Base-by-base conservation (phyloP, 1,140 invertebrate genomes). In the Pseudachorutes palmiensis region DNA sequence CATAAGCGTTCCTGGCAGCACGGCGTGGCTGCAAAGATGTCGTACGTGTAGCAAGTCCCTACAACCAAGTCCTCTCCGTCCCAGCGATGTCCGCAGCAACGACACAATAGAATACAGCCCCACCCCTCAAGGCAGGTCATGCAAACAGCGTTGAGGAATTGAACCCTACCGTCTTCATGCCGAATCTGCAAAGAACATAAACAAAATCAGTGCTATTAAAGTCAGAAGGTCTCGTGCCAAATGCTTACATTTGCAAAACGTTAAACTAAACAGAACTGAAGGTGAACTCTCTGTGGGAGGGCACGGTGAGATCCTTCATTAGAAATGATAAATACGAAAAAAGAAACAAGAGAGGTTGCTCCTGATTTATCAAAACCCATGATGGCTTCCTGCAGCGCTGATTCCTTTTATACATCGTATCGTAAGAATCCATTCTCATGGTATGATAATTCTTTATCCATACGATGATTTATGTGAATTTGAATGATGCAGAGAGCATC, bases 11-110 rank as follows among this genome's bases (percentile, higher is more conserved):
- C 91, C 76, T 88, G 84, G 81, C 94, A 98, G 77, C 95, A 98
- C 19, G 93, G 92, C 81, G 89, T 92, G 57, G 94, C 93, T 76
- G 94, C 94, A 79, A 98, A 97, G 69, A 98, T 92, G 79, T 98
- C 94, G 76, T 96, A 98, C 55, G 92, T 91, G 79, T 98, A 98
- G 92, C 97, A 95, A 62, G 93, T 95, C 57, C 95, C 94, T 22
- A 97, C 81, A 36, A 97, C 90, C 51, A 97, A 84, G 36, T 90
- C 90, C 5, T 90, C 90, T 22, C 94, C 94, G 77, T 94, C 90
- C 94, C 94, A 98, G 65, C 86, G 86, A 67, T 86, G 84, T 64
- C 85, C 86, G 79, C 94, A 97, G 78, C 87, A 88, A 70, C 83
- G 81, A 81, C 91, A 94, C 64, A 84, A 81, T 57, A 93, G 84